Evolutionary conservation across 2,888 invertebrate species (phyloP), one percentile per base, ranked within the genome.

Genomic region (Dorcus hopei): DNA sequence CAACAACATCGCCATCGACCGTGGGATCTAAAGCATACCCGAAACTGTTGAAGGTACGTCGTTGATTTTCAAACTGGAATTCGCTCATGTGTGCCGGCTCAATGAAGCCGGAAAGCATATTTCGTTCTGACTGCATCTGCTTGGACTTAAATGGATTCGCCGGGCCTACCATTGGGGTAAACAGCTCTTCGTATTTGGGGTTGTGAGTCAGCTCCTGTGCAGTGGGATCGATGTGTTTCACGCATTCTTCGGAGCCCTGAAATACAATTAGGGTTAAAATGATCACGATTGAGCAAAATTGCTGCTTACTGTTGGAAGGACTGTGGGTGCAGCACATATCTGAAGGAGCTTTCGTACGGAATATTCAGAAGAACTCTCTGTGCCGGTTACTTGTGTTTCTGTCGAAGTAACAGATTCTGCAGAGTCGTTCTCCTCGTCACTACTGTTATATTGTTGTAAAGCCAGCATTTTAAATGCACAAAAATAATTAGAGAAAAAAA

Each of bases 21-120:
- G 95, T 91, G 0, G 98, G 98, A 81, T 98, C 97, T 61, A 96
- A 77, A 0, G 98, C 98, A 81, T 94, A 96, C 2, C 97, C 97
- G 73, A 91, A 97, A 74, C 95, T 96, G 40, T 90, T 87, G 76
- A 98, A 98, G 14, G 97, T 97, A 70, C 95, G 81, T 57, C 97
- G 83, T 74, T 98, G 97, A 75, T 93, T 95, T 78, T 98, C 98
- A 84, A 98, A 98, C 71, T 97, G 94, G 78, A 99, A 99, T 69
- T 93, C 92, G 79, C 92, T 97, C 51, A 99, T 88, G 76, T 97
- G 95, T 0, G 97, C 96, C 63, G 90, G 88, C 74, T 99, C 99
- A 0, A 97, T 93, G 79, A 87, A 96, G 1, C 99, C 99, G 0
- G 97, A 89, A 9, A 98, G 80, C 70, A 91, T 96, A 75, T 99